These are phyloP conservation scores for Odontesthes bonariensis DNA, from an alignment of 2,113 vertebrate species.

Conservation along the genomic window DNA sequence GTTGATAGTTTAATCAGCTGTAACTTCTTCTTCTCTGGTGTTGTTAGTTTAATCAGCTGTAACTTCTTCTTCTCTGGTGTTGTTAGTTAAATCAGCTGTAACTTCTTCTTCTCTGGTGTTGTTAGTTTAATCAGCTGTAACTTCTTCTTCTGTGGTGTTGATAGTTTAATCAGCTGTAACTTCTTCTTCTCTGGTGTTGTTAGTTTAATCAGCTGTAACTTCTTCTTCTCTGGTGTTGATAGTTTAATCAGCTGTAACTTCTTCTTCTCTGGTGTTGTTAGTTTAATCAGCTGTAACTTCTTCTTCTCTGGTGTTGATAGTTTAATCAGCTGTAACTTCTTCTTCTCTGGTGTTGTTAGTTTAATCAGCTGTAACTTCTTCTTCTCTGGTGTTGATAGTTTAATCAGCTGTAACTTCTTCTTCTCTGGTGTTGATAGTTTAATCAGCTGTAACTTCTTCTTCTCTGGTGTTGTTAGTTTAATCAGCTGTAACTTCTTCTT, in stretches of 20 bases:
- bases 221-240: not conserved
- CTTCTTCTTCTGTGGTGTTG: not conserved
- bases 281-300: no score
- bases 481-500: not conserved
- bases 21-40: not conserved
- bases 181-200: not conserved
- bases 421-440: no score
- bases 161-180: no score
- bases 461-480: not conserved
- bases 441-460: not conserved
- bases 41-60: no score
- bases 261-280: not conserved
- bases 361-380: not conserved
- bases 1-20: not conserved
- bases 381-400: not conserved
- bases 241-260: no score
- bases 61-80: not conserved
- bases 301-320: not conserved
- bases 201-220: no score
- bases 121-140: no score
- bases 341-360: not conserved
- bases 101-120: not conserved
- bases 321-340: no score
- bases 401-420: no score
- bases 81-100: not conserved